Conservation (phyloP, 2,888 invertebrate genomes). For the Chymomyza fuscimana region DNA sequence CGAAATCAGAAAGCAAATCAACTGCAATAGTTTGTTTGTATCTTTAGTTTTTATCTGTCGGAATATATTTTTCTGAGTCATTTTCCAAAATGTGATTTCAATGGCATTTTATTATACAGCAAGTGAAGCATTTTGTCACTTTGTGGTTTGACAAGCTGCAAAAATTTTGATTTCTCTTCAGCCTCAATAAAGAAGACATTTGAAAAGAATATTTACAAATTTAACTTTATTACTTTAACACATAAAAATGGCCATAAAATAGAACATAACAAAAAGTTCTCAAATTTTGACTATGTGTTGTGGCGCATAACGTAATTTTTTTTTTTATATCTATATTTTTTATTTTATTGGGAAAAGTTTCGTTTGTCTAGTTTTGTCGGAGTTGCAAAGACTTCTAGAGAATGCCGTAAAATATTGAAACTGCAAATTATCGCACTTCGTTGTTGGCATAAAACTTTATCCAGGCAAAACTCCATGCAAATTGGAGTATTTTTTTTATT, state of each 20-base stretch:
- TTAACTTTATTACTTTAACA: background rate
- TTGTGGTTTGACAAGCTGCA: background rate
- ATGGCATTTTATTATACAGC: background rate
- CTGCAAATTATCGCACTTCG: conserved; percentile 58
- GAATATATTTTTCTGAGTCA: background rate
- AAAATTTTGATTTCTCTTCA: background rate
- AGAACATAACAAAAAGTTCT: conserved; percentile 20
- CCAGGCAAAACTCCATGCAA: conserved; percentile 4
- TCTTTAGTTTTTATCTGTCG: background rate
- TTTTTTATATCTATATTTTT: background rate
- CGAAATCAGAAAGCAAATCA: conserved; percentile 9
- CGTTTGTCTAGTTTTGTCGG: conserved; percentile 18
- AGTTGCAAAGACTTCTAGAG: conserved; percentile 28
- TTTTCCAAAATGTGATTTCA: background rate
- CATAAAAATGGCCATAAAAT: background rate
- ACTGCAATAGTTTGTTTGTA: conserved; percentile 5
- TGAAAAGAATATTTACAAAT: background rate
- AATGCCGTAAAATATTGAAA: conserved; percentile 52
- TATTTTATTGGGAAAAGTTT: conserved; percentile 31
- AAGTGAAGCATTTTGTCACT: background rate
- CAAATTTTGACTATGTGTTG: conserved; percentile 27
- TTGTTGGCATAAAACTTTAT: conserved; percentile 50
- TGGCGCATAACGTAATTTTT: background rate
- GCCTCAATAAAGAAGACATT: background rate
- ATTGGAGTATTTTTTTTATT: background rate